Conservation (phyloP, 2,888 invertebrate species). For the Hirtodrosophila histrioides region DNA sequence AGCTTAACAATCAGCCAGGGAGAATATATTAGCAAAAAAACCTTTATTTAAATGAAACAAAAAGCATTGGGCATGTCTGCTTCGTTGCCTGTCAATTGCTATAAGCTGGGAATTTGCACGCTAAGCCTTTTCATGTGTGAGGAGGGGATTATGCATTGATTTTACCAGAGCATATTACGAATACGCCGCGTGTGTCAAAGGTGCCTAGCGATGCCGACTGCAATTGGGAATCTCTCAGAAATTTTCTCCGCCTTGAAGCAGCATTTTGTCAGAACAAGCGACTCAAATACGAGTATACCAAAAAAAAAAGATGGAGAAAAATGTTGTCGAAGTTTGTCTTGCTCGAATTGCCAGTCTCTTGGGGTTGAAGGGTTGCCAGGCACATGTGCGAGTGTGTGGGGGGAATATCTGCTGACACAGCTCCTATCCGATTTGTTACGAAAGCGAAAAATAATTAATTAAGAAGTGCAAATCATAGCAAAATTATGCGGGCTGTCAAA, state of each 20-base stretch:
- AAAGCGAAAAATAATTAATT: conserved; percentile 75
- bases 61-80: conserved; percentile 54
- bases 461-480: conserved; percentile 78
- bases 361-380: conserved; percentile 34
- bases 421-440: conserved; percentile 57
- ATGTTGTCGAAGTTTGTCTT: conserved; percentile 51
- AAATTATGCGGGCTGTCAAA: conserved; percentile 75
- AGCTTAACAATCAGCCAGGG: conserved; percentile 52
- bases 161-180: conserved; percentile 53
- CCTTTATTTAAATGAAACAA: conserved; percentile 62
- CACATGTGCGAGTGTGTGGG: conserved; percentile 17
- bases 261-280: conserved; percentile 6
- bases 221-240: conserved; percentile 27
- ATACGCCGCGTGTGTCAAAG: conserved; percentile 48
- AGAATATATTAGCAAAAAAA: conserved; percentile 20
- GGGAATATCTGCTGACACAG: conserved; percentile 64
- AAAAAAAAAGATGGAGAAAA: conserved; percentile 30
- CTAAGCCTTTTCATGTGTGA: conserved; percentile 61
- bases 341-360: conserved; percentile 16
- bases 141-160: conserved; percentile 60
- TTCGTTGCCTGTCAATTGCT: conserved; percentile 63
- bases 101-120: conserved; percentile 69
- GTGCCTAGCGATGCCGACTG: conserved; percentile 45
- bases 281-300: background rate
- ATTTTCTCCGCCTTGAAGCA: conserved; percentile 7